Evolutionary conservation across 2,797 vertebrate species (phyloP), one percentile per base, ranked within the genome.

Genomic region (Petrocephalus sullivani): DNA sequence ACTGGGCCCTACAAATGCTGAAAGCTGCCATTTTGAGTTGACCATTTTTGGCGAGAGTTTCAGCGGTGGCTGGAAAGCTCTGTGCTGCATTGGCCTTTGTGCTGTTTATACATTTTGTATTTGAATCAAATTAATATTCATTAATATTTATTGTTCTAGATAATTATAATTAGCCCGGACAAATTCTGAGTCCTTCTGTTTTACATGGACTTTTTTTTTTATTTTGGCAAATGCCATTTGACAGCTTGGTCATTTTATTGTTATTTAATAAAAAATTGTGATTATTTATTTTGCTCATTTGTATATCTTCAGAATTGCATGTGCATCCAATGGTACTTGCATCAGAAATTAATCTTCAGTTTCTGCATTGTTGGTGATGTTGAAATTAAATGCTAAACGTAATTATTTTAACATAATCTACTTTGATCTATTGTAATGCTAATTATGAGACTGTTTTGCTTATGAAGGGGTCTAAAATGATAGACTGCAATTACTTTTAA

Each of bases 351-450:
- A 78, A 46, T 75, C 33, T 78, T 78, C 33, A 46, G 71, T 46
- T 78, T 78, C n/a, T 49, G 19, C n/a, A 83, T 53, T 83, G 9
- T 23, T 83, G 49, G n/a, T 51, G 3, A 21, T 53, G 78, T 23
- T 83, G 78, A 57, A 53, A 37, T 85, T 57, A 71, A 56, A 46
- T 46, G 41, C 71, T 71, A 46, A 14, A 85, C 53, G 56, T 57
- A 57, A 53, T 86, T 46, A 89, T 67, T 51, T 82, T 53, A 21
- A 87, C 10, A 0, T 61, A 19, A 86, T 49, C 51, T 81, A 78
- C 88, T 89, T 87, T 89, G 67, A 89, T 87, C 54, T 84, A 41
- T 89, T 87, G 57, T 89, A 82, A 51, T 33, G 46, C 16, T 87
- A 85, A 85, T 85, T 85, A 23, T 85, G 84, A 37, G 49, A 58